A percentile compares a stretch with the other conserved stretches of the same genome.
phyloP scores from a whole-genome alignment of 2,113 vertebrate species.

The Eretmochelys imbricata region DNA sequence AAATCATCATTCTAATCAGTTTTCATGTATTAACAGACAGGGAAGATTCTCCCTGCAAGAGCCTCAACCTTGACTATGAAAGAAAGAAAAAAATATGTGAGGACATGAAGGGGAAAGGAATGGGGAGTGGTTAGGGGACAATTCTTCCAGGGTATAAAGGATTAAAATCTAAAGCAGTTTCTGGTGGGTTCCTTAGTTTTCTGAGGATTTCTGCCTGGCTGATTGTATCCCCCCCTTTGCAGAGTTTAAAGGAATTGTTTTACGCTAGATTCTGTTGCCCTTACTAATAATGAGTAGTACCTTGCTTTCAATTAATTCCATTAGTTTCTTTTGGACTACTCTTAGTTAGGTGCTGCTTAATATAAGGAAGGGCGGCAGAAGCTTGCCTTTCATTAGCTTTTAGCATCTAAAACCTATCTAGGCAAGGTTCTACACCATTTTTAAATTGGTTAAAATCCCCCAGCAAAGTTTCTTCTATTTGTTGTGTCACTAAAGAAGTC shows the following conservation, averaged over 20 bases:
- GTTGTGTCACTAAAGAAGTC: not conserved
- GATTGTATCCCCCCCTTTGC: not conserved
- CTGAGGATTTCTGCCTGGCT: not conserved
- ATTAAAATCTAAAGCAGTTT: not conserved
- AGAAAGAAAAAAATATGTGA: not conserved
- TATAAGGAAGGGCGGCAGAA: not conserved
- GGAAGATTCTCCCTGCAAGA: not conserved
- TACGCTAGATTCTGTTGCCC: constrained; percentile 17
- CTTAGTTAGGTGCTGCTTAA: constrained; percentile 28
- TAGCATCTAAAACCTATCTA: constrained; percentile 18
- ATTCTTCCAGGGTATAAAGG: not conserved
- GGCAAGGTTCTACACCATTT: accelerated
- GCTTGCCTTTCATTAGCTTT: not conserved
- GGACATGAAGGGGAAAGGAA: not conserved
- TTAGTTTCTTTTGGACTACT: not conserved
- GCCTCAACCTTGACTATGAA: not conserved
- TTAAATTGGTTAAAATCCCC: constrained; percentile 25
- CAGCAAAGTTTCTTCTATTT: constrained; percentile 15
- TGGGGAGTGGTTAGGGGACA: not conserved
- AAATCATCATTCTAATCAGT: not conserved
- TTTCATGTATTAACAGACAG: not conserved
- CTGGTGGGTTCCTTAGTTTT: not conserved
- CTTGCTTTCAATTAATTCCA: not conserved
- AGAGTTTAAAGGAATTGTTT: not conserved
- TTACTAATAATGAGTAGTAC: constrained; percentile 19